A percentile compares a stretch with the other conserved stretches of the same genome.
Conservation (phyloP, 2,797 vertebrate species). For the Phrynocephalus guinanensis region DNA sequence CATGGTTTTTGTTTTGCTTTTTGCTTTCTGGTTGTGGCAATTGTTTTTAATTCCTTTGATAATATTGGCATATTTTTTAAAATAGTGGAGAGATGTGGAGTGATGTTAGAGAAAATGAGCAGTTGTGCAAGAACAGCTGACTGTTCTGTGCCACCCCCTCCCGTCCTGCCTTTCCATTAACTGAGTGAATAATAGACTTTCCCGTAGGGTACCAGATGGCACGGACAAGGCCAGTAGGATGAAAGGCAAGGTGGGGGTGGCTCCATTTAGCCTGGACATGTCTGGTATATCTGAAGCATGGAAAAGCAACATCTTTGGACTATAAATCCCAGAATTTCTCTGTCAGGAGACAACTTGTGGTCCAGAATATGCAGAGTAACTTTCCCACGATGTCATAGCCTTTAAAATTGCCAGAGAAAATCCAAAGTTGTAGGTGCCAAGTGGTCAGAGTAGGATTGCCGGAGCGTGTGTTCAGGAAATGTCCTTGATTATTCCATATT, state of each 20-base stretch:
- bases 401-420: neutral
- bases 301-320: neutral
- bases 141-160: neutral
- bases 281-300: neutral
- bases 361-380: no score
- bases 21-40: neutral
- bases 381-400: neutral
- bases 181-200: neutral
- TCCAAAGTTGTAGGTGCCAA: neutral
- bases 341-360: neutral
- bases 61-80: neutral
- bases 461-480: neutral
- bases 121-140: neutral
- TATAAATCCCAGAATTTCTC: neutral
- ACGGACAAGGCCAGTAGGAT: neutral
- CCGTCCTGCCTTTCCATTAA: neutral
- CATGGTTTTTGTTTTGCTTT: neutral
- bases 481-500: neutral
- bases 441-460: no score
- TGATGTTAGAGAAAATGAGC: neutral
- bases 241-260: neutral
- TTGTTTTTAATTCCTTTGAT: neutral
- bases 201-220: neutral
- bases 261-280: neutral
- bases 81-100: neutral